Evolutionary conservation across 2,113 vertebrate genomes (phyloP), one percentile per base, ranked within the genome.

Genomic region (Glaucidium brasilianum): DNA sequence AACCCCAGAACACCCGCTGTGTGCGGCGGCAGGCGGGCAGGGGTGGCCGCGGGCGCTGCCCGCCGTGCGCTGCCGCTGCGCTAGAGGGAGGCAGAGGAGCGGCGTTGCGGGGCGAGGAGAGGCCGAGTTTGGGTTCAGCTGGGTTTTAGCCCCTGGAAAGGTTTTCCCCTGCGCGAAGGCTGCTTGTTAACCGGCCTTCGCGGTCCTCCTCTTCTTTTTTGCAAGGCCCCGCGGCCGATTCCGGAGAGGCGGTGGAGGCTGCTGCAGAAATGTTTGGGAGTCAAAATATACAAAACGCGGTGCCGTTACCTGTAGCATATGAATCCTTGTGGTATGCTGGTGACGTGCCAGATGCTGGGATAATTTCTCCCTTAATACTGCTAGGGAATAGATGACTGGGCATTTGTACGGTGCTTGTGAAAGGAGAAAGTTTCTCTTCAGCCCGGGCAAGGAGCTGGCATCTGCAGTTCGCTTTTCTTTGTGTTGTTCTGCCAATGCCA

Each of bases 321-420:
- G 55, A 67, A 88, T 59, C 83, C 55, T 75, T 80, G 67, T 11
- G 67, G 82, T 80, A 79, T 17, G 6, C n/a, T 55, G 93, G 95
- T 71, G 50, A 15, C 0, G 0, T 50, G 66, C 89, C 85, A 83
- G 20, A 7, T 43, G 37, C 68, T 7, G 30, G 62, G 66, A 92
- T 92, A 97, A 97, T 91, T 95, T 88, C 58, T 72, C 52, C 68
- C 67, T 94, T 96, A 87, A 90, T 97, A 47, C 43, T 78, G 62
- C 60, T 37, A 75, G 55, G 85, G 59, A 78, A 75, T 80, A 75
- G 62, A 90, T 94, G 72, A 94, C 85, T 94, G 72, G 74, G 68
- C 63, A 71, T 89, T 96, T 96, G 95, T 88, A 62, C 3, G 6
- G 15, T 23, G 71, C 53, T 88, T 56, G 75, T 79, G 88, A 96